These are phyloP conservation scores for Cyanistes caeruleus DNA, from an alignment of 2,113 vertebrate species.

Conservation along the genomic window DNA sequence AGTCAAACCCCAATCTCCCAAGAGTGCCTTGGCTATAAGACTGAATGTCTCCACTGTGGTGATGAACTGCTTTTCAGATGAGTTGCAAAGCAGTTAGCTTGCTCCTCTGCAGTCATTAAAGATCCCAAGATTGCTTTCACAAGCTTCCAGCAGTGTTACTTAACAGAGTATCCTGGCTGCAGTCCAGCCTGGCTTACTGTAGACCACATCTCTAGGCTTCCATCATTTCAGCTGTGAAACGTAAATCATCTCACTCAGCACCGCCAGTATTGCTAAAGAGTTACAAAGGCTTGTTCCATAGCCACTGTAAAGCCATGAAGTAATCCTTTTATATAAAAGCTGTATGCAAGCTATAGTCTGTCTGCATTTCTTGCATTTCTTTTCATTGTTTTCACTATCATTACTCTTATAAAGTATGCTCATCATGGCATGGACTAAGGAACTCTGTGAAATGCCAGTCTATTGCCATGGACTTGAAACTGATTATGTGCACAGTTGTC, in stretches of 20 bases:
- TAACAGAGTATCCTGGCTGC: background rate
- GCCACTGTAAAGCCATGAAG: background rate
- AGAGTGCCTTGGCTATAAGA: background rate
- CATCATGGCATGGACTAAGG: background rate
- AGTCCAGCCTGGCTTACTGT: background rate
- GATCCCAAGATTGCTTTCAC: conserved; percentile 12
- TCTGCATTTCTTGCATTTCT: background rate
- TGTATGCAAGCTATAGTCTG: background rate
- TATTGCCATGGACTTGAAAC: background rate
- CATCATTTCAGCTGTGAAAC: background rate
- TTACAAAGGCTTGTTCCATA: background rate
- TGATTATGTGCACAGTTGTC: background rate
- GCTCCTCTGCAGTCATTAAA: conserved; percentile 2
- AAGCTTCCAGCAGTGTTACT: background rate
- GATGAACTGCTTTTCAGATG: background rate
- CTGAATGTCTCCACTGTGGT: background rate
- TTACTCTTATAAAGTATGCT: background rate
- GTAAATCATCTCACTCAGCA: background rate
- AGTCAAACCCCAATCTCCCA: background rate
- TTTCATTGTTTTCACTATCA: background rate
- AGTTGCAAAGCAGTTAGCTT: background rate
- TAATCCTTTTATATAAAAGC: background rate
- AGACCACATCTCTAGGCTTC: background rate
- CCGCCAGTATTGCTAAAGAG: background rate
- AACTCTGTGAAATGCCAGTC: background rate